Evolutionary conservation across 1,140 invertebrate species (phyloP), one percentile per base, ranked within the genome.

Genomic region (Drosophila malerkotliana): DNA sequence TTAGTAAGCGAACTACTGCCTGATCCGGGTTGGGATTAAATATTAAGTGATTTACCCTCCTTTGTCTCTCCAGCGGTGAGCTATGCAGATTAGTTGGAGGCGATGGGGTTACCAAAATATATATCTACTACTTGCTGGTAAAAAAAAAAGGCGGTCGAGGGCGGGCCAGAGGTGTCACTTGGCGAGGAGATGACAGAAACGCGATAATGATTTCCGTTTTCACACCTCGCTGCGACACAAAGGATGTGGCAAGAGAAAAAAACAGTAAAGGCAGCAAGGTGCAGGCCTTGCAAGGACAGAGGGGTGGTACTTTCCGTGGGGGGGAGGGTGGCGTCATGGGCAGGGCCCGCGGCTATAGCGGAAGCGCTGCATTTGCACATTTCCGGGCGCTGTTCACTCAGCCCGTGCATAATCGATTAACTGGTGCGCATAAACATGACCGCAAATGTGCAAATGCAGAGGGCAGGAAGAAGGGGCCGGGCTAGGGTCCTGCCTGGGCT

Each of bases 331-430:
- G 14, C n/a, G n/a, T n/a, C n/a, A 14, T 48, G 18, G 37, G 37
- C 12, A 9, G 14, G 39, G 2, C 14, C 18, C 15, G 45, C 51
- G 21, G 37, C 18, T 48, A 21, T 44, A 61, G 71, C 79, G 81
- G 81, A 85, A 77, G 73, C 79, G 69, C 81, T 71, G 78, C 81
- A 87, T 85, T 85, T 87, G 81, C 81, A 87, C 81, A 87, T 85
- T 85, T 85, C 81, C 81, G 77, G 77, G 78, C 69, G 71, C 83
- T 85, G 81, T 72, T 85, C 81, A 85, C 74, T 85, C 81, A 81
- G 82, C 73, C 81, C 78, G 76, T 81, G 81, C 82, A 85, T 85
- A 85, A 85, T 85, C 81, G 81, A 85, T 85, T 85, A 85, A 85
- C 81, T 85, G 78, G 82, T 66, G 73, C 82, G 77, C 81, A 85